Evolutionary conservation across 2,888 invertebrate species (phyloP).

Genomic region (Xestia ashworthii): DNA sequence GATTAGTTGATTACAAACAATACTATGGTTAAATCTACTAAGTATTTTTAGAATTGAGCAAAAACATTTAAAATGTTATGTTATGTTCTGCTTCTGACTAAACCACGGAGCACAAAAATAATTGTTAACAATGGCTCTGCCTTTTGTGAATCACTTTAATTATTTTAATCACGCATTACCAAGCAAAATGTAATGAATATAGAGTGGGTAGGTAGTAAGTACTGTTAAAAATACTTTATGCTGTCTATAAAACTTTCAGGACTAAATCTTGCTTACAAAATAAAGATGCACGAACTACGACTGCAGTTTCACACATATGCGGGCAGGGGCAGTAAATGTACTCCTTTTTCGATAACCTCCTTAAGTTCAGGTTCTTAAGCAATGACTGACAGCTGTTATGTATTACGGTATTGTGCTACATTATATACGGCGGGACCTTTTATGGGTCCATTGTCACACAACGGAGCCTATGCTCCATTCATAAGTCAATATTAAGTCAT

Average conservation of each 20-base stretch:
- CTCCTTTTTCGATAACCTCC: conserved; percentile 18
- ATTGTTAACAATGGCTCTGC: neutral
- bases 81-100: neutral
- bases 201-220: neutral
- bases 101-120: neutral
- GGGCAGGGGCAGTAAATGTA: conserved; percentile 8
- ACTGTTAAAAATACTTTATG: neutral
- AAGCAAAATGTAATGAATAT: neutral
- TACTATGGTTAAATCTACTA: neutral
- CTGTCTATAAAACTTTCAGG: neutral
- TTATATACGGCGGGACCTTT: neutral
- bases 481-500: neutral
- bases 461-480: neutral
- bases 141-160: neutral
- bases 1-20: neutral
- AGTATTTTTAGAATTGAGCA: conserved; percentile 2
- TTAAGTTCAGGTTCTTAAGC: conserved; percentile 34
- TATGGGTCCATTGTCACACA: neutral
- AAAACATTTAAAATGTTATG: neutral
- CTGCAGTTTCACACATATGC: neutral
- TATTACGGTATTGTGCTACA: conserved; percentile 7
- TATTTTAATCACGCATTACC: neutral
- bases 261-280: neutral
- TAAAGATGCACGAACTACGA: neutral
- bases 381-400: conserved; percentile 24